phyloP scores from a whole-genome alignment of 2,797 vertebrate species.

The Phoebastria nigripes region DNA sequence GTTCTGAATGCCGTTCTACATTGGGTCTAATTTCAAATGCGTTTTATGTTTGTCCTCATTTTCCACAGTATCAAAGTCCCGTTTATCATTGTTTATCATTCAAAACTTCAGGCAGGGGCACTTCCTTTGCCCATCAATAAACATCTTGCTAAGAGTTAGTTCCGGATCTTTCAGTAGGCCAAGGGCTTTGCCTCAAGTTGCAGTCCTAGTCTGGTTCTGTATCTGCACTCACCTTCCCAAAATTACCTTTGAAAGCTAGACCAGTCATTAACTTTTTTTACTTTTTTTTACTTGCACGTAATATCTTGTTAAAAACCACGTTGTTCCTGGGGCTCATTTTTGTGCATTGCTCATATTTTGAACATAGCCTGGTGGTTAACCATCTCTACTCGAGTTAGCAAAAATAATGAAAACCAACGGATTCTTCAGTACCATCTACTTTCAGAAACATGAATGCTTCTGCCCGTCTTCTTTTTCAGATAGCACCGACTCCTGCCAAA shows the following conservation, averaged over 20 bases:
- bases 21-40: not conserved
- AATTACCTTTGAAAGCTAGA: not conserved
- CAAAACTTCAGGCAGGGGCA: not conserved
- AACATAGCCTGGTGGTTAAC: not conserved
- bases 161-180: fast-evolving
- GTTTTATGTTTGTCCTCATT: not conserved
- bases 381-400: not conserved
- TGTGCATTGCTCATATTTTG: not conserved
- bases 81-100: not conserved
- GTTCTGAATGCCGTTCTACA: not conserved
- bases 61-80: not conserved
- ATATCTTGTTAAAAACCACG: fast-evolving
- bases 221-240: not conserved
- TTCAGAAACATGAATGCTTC: not conserved
- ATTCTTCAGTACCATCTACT: not conserved
- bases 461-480: not conserved
- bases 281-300: not conserved
- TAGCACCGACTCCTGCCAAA: not conserved
- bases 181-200: not conserved
- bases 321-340: not conserved
- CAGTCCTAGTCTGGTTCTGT: not conserved
- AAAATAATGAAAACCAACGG: not conserved
- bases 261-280: not conserved
- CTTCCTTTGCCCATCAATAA: not conserved
- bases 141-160: not conserved